phyloP scores from a whole-genome alignment of 2,797 vertebrate genomes.

The Lutjanus argentimaculatus region DNA sequence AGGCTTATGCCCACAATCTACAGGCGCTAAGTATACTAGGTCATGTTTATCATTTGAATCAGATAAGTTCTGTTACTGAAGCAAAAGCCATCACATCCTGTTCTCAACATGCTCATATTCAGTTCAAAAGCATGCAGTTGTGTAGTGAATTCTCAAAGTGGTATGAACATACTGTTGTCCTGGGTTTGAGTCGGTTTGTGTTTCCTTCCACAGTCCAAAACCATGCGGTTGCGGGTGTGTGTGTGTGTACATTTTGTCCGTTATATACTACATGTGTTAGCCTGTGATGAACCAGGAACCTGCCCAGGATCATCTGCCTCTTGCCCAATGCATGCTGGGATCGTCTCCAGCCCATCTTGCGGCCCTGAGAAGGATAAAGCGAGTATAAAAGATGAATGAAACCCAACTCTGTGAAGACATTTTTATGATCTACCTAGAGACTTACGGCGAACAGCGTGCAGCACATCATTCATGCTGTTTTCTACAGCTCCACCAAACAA shows the following conservation, averaged over 20 bases:
- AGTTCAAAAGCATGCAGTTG: neutral
- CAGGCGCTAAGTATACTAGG: neutral
- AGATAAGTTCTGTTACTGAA: neutral
- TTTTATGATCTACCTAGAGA: neutral
- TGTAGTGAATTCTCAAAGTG: neutral
- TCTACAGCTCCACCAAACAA: neutral
- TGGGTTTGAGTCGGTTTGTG: neutral
- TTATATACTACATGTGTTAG: neutral
- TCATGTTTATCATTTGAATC: slow-evolving; percentile 6
- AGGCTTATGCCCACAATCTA: too few relatives aligned
- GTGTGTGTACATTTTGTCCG: neutral
- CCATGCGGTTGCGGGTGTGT: neutral
- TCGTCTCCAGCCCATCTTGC: neutral
- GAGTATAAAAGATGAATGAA: slow-evolving; percentile 11
- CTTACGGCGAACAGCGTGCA: neutral
- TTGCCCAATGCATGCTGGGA: neutral
- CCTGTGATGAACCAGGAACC: neutral
- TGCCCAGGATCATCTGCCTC: neutral
- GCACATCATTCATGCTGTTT: neutral
- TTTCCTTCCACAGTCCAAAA: neutral
- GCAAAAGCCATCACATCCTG: neutral
- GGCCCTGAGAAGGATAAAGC: neutral
- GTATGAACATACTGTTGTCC: neutral
- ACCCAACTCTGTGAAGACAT: neutral
- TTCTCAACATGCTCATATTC: neutral